phyloP scores from a whole-genome alignment of 2,113 vertebrate genomes.

The Oreochromis niloticus region DNA sequence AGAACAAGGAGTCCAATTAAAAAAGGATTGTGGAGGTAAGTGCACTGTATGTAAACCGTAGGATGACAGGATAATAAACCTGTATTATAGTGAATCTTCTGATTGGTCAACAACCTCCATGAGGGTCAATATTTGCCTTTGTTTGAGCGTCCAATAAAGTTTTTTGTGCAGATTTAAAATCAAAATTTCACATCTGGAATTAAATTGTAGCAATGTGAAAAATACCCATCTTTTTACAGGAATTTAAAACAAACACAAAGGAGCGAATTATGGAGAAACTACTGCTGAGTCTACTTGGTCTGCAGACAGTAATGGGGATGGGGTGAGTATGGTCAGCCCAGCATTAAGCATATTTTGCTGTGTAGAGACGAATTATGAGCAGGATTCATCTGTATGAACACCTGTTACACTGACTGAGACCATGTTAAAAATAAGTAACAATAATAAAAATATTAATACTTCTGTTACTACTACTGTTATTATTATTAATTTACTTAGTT shows the following conservation, averaged over 20 bases:
- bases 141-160: neutral
- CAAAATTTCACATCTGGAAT: neutral
- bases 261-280: constrained; percentile 39
- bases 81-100: neutral
- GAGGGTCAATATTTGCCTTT: neutral
- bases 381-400: neutral
- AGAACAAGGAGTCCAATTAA: neutral
- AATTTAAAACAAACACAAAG: neutral
- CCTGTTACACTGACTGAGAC: neutral
- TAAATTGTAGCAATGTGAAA: neutral
- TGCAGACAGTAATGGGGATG: constrained; percentile 35
- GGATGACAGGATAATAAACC: neutral
- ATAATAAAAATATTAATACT: neutral
- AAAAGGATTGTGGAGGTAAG: constrained; percentile 36
- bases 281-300: constrained; percentile 57
- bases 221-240: neutral
- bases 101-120: neutral
- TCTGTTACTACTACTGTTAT: neutral
- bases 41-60: neutral
- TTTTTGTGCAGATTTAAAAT: neutral
- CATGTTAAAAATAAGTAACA: neutral
- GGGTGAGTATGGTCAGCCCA: constrained; percentile 62
- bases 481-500: neutral
- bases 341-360: neutral
- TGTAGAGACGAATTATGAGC: neutral